Percentiles rank a stretch among this genome's conserved stretches.
Evolutionary conservation across 2,888 invertebrate species (phyloP).

Genomic region (Diplazon laetatorius): DNA sequence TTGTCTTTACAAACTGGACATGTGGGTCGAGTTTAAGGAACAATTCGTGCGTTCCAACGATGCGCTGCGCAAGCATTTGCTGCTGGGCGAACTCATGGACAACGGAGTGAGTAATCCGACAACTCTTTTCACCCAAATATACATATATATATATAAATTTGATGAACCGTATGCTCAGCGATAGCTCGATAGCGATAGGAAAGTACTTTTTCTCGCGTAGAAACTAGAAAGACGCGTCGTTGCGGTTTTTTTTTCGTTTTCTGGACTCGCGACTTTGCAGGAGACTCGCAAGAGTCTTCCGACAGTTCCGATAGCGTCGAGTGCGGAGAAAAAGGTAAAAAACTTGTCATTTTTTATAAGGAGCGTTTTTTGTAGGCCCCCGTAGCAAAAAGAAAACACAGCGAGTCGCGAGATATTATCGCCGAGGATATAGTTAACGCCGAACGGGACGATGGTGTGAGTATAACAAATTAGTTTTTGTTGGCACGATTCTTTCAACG

Average conservation of each 20-base stretch:
- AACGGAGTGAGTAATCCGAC: slow-evolving; percentile 61
- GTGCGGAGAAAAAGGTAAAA: no score
- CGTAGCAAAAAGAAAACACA: slow-evolving; percentile 52
- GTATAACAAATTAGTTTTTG: not conserved
- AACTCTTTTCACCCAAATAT: not conserved
- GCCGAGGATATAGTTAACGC: slow-evolving; percentile 25
- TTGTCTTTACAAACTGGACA: slow-evolving; percentile 79
- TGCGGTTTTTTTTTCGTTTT: no score
- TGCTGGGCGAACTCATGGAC: slow-evolving; percentile 64
- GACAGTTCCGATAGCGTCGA: no score
- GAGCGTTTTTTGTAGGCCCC: not conserved
- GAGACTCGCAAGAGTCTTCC: no score
- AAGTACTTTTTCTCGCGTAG: no score
- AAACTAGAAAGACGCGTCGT: no score
- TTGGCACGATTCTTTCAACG: not conserved
- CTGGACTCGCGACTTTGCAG: no score
- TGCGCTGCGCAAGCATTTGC: slow-evolving; percentile 71
- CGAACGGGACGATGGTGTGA: slow-evolving; percentile 49
- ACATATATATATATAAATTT: no score
- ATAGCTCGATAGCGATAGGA: no score
- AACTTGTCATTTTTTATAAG: not conserved
- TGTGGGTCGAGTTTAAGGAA: slow-evolving; percentile 79
- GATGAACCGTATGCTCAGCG: no score
- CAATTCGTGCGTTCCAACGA: slow-evolving; percentile 76
- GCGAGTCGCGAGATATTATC: slow-evolving; percentile 41